Base-by-base conservation (phyloP, 2,888 invertebrate genomes). In the Meliscaeva auricollis region DNA sequence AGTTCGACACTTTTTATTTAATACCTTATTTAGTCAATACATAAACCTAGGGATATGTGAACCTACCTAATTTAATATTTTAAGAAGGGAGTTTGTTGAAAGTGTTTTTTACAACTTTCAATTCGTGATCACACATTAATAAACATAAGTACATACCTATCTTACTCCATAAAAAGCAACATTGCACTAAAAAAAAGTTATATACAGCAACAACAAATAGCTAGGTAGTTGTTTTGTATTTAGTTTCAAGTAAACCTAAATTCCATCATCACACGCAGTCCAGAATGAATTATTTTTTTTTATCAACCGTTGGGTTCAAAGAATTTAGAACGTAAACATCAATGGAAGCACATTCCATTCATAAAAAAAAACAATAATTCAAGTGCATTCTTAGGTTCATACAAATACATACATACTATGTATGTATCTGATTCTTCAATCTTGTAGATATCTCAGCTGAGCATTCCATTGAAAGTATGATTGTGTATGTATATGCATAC, bases 271-370 rank as follows among this genome's bases (percentile, higher is more conserved):
- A 30, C 52, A 11, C 3, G 20, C 22, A 22, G 2, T 13, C 20
- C 48, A 50, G 50, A 48, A 66, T 66, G 50, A 66, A 35, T 35
- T 66, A 35, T 66, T 35, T 17, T 17, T 11, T 50, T 7, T 4
- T 20, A 22, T 22, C 22, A 7, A 11, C 13, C 22, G 3, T n/a
- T 20, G 9, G 48, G 22, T 41, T 50, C 56, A 60, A 70, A 70
- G 66, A 80, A 80, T 80, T 75, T 46, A 75, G 26, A 84, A 84
- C 75, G 79, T 84, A 80, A 84, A 84, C 80, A 84, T 84, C 77
- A 80, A 84, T 75, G 84, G 70, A 75, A 70, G 70, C 80, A 75
- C 79, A 75, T 84, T 84, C 70, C 84, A 84, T 84, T 84, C 80
- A 84, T 80, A 32, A 83, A 83, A 75, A n/a, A 48, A 66, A 69